Conservation (phyloP, 2,797 vertebrate genomes). For the Echiichthys vipera region DNA sequence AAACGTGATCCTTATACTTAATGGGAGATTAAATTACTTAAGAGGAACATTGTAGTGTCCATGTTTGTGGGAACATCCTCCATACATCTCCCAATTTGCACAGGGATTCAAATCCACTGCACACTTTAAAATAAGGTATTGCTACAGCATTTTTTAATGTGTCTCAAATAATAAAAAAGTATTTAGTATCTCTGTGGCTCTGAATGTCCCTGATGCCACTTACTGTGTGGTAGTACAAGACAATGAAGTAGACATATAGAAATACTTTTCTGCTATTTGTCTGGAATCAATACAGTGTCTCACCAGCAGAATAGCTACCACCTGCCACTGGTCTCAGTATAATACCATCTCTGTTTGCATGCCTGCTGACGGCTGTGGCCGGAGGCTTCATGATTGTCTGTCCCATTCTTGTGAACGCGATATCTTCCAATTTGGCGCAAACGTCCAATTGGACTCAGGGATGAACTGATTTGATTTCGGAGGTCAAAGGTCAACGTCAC, state of each 20-base stretch:
- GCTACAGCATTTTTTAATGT: constrained; percentile 17
- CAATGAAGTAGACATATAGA: constrained; percentile 33
- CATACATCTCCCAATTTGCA: neutral
- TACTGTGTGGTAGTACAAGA: constrained; percentile 12
- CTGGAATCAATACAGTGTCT: constrained; percentile 50
- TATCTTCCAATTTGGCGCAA: too few relatives aligned
- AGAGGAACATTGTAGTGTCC: neutral
- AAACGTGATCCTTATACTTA: neutral
- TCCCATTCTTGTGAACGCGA: too few relatives aligned
- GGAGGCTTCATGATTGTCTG: too few relatives aligned
- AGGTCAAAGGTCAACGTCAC: too few relatives aligned
- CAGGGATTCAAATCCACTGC: neutral
- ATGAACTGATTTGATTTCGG: too few relatives aligned
- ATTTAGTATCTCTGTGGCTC: constrained; percentile 12
- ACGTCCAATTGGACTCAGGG: too few relatives aligned
- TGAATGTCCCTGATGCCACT: constrained; percentile 25
- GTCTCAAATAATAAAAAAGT: constrained; percentile 15
- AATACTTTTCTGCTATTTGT: constrained; percentile 30
- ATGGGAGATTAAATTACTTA: neutral
- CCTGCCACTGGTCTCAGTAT: constrained; percentile 33
- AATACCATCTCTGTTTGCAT: constrained; percentile 26
- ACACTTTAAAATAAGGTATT: neutral
- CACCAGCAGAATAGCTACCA: constrained; percentile 38
- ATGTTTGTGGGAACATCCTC: constrained; percentile 7
- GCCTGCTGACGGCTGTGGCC: too few relatives aligned